Conservation (phyloP, 2,888 invertebrate genomes). For the Dasypolia templi region DNA sequence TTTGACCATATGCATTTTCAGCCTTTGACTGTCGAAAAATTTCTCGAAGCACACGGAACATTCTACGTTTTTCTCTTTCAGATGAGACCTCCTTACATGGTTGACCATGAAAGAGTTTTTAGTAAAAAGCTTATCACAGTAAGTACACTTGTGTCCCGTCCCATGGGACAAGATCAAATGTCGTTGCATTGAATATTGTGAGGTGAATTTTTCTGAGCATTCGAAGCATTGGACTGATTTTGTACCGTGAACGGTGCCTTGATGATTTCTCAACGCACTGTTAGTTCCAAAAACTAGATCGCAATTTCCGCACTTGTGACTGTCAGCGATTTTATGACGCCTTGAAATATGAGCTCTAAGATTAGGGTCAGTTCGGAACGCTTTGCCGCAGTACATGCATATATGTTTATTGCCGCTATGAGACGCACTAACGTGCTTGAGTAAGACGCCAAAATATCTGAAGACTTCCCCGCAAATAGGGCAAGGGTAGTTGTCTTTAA, state of each 20-base stretch:
- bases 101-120: constrained; percentile 81
- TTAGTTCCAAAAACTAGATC: constrained; percentile 72
- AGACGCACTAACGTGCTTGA: constrained; percentile 77
- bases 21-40: constrained; percentile 78
- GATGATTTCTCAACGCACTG: constrained; percentile 74
- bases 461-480: constrained; percentile 77
- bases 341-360: constrained; percentile 78
- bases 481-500: constrained; percentile 78
- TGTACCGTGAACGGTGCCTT: constrained; percentile 77
- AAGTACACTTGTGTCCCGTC: constrained; percentile 79
- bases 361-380: constrained; percentile 79
- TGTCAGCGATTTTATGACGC: constrained; percentile 70
- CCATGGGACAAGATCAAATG: constrained; percentile 78
- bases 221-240: constrained; percentile 76
- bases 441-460: constrained; percentile 78
- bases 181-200: constrained; percentile 78
- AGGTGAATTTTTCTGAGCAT: constrained; percentile 80
- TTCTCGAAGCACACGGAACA: constrained; percentile 79
- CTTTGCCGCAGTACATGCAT: constrained; percentile 80
- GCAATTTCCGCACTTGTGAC: constrained; percentile 76
- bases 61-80: constrained; percentile 83
- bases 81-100: constrained; percentile 80
- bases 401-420: constrained; percentile 81
- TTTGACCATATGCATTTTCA: constrained; percentile 86
- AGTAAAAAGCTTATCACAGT: constrained; percentile 79